Evolutionary conservation across 1,140 invertebrate genomes (phyloP).

Genomic region (Panulirus ornatus): DNA sequence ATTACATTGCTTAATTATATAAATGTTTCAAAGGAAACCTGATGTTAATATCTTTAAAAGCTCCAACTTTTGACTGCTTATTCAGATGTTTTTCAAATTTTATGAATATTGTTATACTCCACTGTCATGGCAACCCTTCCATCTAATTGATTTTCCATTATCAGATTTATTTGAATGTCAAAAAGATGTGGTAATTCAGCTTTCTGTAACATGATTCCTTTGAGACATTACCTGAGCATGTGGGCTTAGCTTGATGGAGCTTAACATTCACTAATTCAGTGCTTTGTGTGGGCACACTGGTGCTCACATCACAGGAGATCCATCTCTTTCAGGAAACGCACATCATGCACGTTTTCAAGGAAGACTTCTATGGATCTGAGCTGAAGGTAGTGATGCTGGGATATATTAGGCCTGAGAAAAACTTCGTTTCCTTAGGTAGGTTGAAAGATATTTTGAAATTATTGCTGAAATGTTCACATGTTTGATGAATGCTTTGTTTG

Average conservation of each 20-base stretch:
- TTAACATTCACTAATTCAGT: not conserved
- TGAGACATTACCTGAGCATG: too few species aligned
- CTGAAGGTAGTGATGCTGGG: slow-evolving; percentile 89
- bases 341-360: slow-evolving; percentile 89
- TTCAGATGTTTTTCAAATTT: too few species aligned
- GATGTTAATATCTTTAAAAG: too few species aligned
- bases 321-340: slow-evolving; percentile 88
- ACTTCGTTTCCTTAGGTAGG: slow-evolving; percentile 88
- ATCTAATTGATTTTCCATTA: too few species aligned
- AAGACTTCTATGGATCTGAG: slow-evolving; percentile 91
- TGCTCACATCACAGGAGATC: slow-evolving; percentile 55
- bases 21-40: too few species aligned
- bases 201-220: too few species aligned
- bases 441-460: not conserved
- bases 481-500: not conserved
- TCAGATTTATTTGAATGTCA: too few species aligned
- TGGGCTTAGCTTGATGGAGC: not conserved
- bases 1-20: too few species aligned
- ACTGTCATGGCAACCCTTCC: too few species aligned
- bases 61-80: too few species aligned
- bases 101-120: too few species aligned
- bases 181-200: too few species aligned
- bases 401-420: slow-evolving; percentile 89
- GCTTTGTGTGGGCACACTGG: slow-evolving; percentile 28
- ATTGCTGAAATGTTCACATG: not conserved